phyloP scores from a whole-genome alignment of 2,113 vertebrate species.

The Macquaria australasica region DNA sequence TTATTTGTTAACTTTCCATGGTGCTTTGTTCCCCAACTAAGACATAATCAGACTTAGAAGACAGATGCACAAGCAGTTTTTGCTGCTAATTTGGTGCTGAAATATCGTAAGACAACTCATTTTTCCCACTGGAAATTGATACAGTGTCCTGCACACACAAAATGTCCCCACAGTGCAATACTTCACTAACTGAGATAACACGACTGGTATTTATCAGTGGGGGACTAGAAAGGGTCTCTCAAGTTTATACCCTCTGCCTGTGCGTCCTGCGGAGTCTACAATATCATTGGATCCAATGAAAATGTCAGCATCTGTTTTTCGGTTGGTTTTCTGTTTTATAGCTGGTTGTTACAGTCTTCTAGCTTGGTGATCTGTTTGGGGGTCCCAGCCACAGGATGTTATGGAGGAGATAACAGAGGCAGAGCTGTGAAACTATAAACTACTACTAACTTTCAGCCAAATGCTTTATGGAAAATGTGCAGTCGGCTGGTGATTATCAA shows the following conservation, averaged over 20 bases:
- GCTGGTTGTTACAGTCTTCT: not conserved
- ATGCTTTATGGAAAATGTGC: not conserved
- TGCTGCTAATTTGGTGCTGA: not conserved
- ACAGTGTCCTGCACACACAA: not conserved
- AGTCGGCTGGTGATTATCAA: not conserved
- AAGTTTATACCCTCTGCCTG: not conserved
- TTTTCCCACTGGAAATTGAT: not conserved
- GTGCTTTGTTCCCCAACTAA: not conserved
- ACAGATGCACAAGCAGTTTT: not conserved
- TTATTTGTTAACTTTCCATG: not conserved
- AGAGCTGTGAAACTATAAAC: not conserved
- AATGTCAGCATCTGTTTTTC: conserved; percentile 6
- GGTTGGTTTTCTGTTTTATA: not conserved
- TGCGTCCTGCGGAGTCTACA: conserved; percentile 8
- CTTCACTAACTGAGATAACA: conserved; percentile 2
- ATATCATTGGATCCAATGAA: conserved; percentile 14
- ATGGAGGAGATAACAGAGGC: not conserved
- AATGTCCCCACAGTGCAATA: not conserved
- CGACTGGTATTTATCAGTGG: not conserved
- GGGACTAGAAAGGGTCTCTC: not conserved
- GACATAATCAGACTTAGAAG: not conserved
- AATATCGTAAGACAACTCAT: not conserved
- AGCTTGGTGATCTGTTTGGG: not conserved
- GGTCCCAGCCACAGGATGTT: not conserved
- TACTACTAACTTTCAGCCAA: not conserved